A percentile compares a stretch with the other conserved stretches of the same genome.
These are phyloP conservation scores for Sebastiscus albofasciatus DNA, from an alignment of 2,797 vertebrate species.

Conservation along the genomic window DNA sequence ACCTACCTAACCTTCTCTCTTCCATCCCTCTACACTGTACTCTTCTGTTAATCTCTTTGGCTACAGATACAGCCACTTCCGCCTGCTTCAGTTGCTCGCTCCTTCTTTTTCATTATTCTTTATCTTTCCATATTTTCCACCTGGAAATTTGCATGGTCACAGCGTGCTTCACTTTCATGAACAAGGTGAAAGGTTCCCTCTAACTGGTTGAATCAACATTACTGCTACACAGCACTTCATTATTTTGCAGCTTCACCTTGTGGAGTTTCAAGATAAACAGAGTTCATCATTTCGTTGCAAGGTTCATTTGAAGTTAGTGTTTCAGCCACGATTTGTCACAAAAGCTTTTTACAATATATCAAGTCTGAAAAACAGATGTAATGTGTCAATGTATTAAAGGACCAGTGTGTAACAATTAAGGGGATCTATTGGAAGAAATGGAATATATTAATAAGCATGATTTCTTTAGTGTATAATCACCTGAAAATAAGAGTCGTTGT, in stretches of 20 bases:
- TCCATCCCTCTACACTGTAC: constrained; percentile 10
- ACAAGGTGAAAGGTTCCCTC: background rate
- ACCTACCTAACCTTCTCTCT: constrained; percentile 34
- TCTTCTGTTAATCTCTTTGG: constrained; percentile 44
- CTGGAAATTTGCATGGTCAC: constrained; percentile 19
- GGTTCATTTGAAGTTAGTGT: background rate
- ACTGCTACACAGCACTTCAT: background rate
- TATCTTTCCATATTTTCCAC: constrained; percentile 22
- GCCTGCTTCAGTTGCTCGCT: background rate
- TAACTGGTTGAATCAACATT: background rate
- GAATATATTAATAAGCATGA: too few relatives aligned
- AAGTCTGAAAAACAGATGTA: background rate
- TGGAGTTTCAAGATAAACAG: background rate
- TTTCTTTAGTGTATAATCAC: too few relatives aligned
- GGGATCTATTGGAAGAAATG: too few relatives aligned
- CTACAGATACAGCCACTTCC: constrained; percentile 30
- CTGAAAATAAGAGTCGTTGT: too few relatives aligned
- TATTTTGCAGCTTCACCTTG: background rate
- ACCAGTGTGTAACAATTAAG: too few relatives aligned
- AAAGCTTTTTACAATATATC: background rate
- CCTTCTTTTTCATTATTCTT: constrained; percentile 32
- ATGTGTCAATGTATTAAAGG: too few relatives aligned
- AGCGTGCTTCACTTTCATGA: background rate
- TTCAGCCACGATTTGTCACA: background rate
- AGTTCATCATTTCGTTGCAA: background rate